phyloP scores from a whole-genome alignment of 2,113 vertebrate genomes.

The Pachyramphus minor region DNA sequence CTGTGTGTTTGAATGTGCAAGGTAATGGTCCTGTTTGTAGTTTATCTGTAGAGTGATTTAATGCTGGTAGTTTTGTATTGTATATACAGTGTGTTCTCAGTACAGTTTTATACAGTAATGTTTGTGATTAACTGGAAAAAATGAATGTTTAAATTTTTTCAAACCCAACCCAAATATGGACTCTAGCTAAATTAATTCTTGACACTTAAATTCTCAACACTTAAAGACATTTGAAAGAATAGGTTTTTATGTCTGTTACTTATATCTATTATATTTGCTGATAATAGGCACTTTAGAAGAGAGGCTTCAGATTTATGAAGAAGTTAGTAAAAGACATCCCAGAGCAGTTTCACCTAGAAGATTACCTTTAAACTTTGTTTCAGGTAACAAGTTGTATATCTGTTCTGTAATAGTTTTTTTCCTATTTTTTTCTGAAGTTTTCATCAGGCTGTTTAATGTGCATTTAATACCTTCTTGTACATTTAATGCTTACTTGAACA shows the following conservation, averaged over 20 bases:
- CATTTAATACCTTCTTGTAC: background rate
- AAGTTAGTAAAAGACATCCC: slow-evolving; percentile 78
- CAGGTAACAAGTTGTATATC: slow-evolving; percentile 73
- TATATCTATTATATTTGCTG: slow-evolving; percentile 65
- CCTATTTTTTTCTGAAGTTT: background rate
- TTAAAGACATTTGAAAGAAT: background rate
- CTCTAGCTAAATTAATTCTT: background rate
- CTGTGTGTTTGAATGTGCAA: background rate
- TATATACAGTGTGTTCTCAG: background rate
- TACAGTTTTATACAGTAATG: background rate
- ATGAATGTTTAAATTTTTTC: background rate
- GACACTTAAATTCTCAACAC: background rate
- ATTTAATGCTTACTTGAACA: background rate
- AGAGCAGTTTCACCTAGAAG: slow-evolving; percentile 80
- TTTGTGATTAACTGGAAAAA: background rate
- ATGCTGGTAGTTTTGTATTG: background rate
- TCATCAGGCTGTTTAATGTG: background rate
- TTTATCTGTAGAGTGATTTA: background rate
- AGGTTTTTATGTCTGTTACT: slow-evolving; percentile 51
- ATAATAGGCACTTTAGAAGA: slow-evolving; percentile 78
- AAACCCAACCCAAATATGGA: background rate
- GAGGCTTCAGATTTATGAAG: slow-evolving; percentile 80
- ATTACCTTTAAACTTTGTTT: slow-evolving; percentile 80
- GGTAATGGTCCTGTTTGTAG: background rate
- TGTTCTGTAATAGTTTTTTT: slow-evolving; percentile 38